phyloP scores from a whole-genome alignment of 2,888 invertebrate genomes.

The Hydrotaea diabolus region DNA sequence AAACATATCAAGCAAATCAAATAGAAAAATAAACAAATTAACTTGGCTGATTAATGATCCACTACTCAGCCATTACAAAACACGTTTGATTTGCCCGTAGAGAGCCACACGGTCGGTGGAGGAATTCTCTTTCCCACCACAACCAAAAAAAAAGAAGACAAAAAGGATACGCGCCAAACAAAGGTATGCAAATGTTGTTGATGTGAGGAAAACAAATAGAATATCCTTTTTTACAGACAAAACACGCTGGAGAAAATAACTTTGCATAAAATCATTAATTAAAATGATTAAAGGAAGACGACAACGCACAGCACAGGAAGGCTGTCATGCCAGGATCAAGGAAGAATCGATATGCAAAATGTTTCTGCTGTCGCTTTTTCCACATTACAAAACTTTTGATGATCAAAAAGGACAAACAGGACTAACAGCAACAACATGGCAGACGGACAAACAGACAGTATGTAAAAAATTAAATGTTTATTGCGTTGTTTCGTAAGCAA shows the following conservation, averaged over 20 bases:
- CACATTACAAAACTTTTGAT: slow-evolving; percentile 23
- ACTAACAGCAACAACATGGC: slow-evolving; percentile 13
- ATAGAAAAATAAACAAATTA: slow-evolving; percentile 68
- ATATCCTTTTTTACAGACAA: slow-evolving; percentile 38
- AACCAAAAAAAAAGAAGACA: background rate
- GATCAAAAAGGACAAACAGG: slow-evolving; percentile 8
- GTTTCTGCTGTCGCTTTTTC: background rate
- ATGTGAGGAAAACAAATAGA: slow-evolving; percentile 45
- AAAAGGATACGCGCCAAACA: slow-evolving; percentile 67
- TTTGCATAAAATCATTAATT: slow-evolving; percentile 78
- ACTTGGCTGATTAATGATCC: slow-evolving; percentile 68
- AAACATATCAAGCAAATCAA: slow-evolving; percentile 56
- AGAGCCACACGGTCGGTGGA: background rate
- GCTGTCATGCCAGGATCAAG: background rate
- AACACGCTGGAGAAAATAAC: slow-evolving; percentile 55
- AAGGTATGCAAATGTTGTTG: slow-evolving; percentile 64
- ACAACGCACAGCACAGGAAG: slow-evolving; percentile 28
- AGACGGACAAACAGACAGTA: background rate
- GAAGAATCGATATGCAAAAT: slow-evolving; percentile 68
- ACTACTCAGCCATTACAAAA: slow-evolving; percentile 52
- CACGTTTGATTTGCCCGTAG: slow-evolving; percentile 45
- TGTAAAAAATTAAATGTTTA: slow-evolving; percentile 55
- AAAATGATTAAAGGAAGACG: slow-evolving; percentile 66
- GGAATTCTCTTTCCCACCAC: slow-evolving; percentile 8
- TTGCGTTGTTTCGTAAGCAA: slow-evolving; percentile 49